Percentiles rank a stretch among this genome's conserved stretches.
Conservation (phyloP, 2,888 invertebrate species). For the Lordiphosa andalusiaca region DNA sequence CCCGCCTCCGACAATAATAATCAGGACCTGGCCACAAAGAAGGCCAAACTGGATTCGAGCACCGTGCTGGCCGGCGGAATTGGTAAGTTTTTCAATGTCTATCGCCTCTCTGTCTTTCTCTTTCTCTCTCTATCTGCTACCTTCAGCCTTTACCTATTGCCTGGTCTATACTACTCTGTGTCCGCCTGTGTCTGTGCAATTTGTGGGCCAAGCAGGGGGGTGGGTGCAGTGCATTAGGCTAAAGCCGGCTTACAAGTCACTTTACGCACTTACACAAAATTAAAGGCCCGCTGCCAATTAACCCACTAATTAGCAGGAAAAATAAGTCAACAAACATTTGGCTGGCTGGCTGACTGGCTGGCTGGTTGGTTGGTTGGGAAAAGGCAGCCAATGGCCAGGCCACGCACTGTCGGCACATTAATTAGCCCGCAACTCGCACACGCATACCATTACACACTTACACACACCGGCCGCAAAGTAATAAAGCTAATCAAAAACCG, state of each 20-base stretch:
- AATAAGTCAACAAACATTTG: slow-evolving; percentile 33
- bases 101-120: background rate
- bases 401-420: slow-evolving; percentile 46
- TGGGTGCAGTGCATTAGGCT: slow-evolving; percentile 28
- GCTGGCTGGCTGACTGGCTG: no score
- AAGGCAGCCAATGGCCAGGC: no score
- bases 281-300: slow-evolving; percentile 64
- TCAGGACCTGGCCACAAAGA: slow-evolving; percentile 94
- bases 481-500: slow-evolving; percentile 74
- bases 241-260: slow-evolving; percentile 45
- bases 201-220: slow-evolving; percentile 37
- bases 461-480: slow-evolving; percentile 52
- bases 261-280: slow-evolving; percentile 10
- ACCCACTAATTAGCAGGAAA: slow-evolving; percentile 73
- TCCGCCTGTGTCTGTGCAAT: slow-evolving; percentile 43
- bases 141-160: slow-evolving; percentile 15
- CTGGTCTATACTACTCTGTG: slow-evolving; percentile 11
- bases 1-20: slow-evolving; percentile 97
- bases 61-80: slow-evolving; percentile 80
- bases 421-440: slow-evolving; percentile 50
- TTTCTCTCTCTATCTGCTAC: slow-evolving; percentile 16
- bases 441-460: slow-evolving; percentile 8
- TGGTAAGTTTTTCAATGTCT: slow-evolving; percentile 75
- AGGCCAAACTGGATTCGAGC: slow-evolving; percentile 85
- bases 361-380: no score